Base-by-base conservation (phyloP, 1,140 invertebrate species). In the Gryllus bimaculatus region DNA sequence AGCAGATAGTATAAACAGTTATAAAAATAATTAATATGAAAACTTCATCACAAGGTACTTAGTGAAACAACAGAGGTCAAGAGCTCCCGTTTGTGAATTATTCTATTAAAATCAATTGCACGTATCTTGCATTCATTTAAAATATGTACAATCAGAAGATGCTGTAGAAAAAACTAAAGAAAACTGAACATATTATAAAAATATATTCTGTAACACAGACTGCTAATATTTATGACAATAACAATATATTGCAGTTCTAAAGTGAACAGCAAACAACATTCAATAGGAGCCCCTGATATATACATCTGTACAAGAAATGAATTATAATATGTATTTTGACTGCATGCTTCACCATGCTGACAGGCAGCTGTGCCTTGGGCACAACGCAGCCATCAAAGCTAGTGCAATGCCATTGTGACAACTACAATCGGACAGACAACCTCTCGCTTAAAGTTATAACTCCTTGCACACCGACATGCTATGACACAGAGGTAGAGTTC, bases 191-290 rank as follows among this genome's bases (percentile, higher is more conserved):
- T 10, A 66, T 66, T 66, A 66, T 66, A 66, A 66, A 66, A 66
- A 66, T 66, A 66, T 66, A 66, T 66, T 66, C 18, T 66, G 54
- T 66, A 66, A 66, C 54, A 66, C 54, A 66, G 54, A 66, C 54
- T 66, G 54, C 54, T 66, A 66, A 66, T 66, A 66, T 66, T 66
- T 66, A 66, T 66, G 54, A 66, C 54, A 18, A 66, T 18, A 66
- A 66, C 54, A 66, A 66, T 66, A 66, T 39, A 18, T 66, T 66
- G 54, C 54, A 66, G 54, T 66, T 66, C 54, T 13, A 66, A 66
- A 66, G 54, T 66, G 54, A 66, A 66, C 54, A 66, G 54, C 54
- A 66, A 66, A 66, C 18, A 66, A 66, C 54, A 66, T 66, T 18
- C 54, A 66, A 7, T 18, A 66, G 54, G 54, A 66, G 54, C 54